Base-by-base conservation (phyloP, 1,140 invertebrate species). In the Marisa cornuarietis region DNA sequence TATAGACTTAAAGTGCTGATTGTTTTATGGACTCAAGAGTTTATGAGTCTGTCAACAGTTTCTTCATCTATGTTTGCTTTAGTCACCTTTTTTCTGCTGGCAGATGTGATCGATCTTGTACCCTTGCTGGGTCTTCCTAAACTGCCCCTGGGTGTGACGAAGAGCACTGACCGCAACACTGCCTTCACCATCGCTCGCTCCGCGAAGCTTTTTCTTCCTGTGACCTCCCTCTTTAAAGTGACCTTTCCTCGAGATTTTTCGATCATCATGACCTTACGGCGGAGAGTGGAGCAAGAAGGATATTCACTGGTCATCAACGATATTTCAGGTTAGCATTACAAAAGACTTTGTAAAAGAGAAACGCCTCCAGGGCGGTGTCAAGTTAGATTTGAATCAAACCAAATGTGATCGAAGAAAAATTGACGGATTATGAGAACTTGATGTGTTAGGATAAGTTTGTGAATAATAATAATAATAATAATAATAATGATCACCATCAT, bases 291-390 rank as follows among this genome's bases (percentile, higher is more conserved):
- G 83, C 76, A 72, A 63, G 71, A 78, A 14, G 87, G 89, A 14
- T 89, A 89, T 79, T 73, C 87, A 14, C 82, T 90, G 16, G 85
- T 87, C n/a, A 62, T 90, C 8, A 88, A 84, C 79, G 88, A 90
- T 79, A 83, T 86, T 31, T 81, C 81, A 62, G 86, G 87, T 31
- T 83, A 83, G 63, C 85, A 84, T 84, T 20, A 63, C 18, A 63
- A 20, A 2, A 63, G 62, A 4, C n/a, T n/a, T 63, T 63, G 2
- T 20, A 63, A 63, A 63, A 63, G n/a, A 63, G 18, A n/a, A 63
- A 18, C 62, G 7, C n/a, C 62, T 63, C n/a, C 18, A 63, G 18
- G 62, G 18, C n/a, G 18, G 4, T 63, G 18, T 20, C n/a, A 63
- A 63, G n/a, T 63, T n/a, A 2, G 3, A n/a, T 20, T n/a, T 63